phyloP scores from a whole-genome alignment of 2,888 invertebrate genomes.

The Plagiodera versicolora region DNA sequence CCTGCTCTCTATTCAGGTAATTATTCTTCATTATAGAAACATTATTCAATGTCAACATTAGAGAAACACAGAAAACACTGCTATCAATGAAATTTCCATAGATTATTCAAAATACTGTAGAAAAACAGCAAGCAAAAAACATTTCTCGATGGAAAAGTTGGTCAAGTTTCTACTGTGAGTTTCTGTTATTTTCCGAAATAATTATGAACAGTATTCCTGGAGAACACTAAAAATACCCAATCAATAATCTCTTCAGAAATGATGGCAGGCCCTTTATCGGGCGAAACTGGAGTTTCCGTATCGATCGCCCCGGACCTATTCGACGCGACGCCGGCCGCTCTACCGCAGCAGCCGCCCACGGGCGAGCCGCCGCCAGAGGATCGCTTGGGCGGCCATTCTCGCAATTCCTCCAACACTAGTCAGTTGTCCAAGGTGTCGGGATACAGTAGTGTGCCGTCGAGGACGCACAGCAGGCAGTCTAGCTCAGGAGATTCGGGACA shows the following conservation, averaged over 20 bases:
- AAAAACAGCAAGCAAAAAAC: no score
- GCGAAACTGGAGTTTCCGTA: conserved; percentile 42
- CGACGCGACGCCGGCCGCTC: conserved; percentile 16
- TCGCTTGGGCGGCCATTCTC: conserved; percentile 60
- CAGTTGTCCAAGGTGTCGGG: conserved; percentile 83
- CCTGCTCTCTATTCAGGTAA: conserved; percentile 63
- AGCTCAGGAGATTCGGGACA: conserved; percentile 81
- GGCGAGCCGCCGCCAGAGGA: conserved; percentile 11
- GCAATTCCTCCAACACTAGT: conserved; percentile 77
- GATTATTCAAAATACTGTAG: no score
- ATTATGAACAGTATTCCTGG: no score
- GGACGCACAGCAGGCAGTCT: conserved; percentile 86
- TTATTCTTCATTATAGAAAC: no score
- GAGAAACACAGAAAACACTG: no score
- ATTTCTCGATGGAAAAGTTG: no score
- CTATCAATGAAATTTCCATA: no score
- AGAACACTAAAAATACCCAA: no score
- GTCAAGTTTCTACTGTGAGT: no score
- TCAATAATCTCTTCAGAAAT: conserved; percentile 43
- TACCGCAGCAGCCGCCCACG: conserved; percentile 1
- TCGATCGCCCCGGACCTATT: conserved; percentile 23
- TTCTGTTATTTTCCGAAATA: no score
- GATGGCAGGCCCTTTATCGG: conserved; percentile 50
- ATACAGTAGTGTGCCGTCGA: conserved; percentile 84
- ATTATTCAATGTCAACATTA: no score